Conservation (phyloP, 2,797 vertebrate species). For the Odontamblyopus lacepedii region DNA sequence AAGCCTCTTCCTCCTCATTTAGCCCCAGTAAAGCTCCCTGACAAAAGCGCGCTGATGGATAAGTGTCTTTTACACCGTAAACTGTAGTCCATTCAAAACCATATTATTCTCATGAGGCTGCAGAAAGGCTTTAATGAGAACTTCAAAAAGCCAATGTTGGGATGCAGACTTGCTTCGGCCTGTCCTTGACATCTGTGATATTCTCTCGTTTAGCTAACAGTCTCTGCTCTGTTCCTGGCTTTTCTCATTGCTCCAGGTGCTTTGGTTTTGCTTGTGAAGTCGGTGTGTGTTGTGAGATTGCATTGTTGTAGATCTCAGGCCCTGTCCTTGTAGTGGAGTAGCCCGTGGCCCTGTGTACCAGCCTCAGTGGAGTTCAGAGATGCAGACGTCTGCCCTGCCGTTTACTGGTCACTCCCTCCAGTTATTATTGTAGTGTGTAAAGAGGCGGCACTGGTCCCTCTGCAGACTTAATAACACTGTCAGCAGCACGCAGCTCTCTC, state of each 20-base stretch:
- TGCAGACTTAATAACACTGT: conserved; percentile 57
- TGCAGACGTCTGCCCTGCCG: conserved; percentile 55
- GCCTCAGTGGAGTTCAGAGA: conserved; percentile 34
- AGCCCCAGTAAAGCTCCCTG: conserved; percentile 17
- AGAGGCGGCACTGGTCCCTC: conserved; percentile 33
- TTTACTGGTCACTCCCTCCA: conserved; percentile 54
- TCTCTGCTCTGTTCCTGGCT: conserved; percentile 28
- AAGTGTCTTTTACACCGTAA: conserved; percentile 28
- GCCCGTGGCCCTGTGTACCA: conserved; percentile 30
- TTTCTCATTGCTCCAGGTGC: conserved; percentile 43
- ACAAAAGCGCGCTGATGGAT: conserved; percentile 25
- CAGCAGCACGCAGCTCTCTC: conserved; percentile 36
- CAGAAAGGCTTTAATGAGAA: conserved; percentile 30
- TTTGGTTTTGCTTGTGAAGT: conserved; percentile 31
- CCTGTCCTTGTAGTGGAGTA: conserved; percentile 49
- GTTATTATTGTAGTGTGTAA: conserved; percentile 55
- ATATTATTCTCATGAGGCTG: conserved; percentile 21
- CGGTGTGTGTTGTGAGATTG: conserved; percentile 28
- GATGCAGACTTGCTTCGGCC: conserved; percentile 16
- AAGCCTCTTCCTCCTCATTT: conserved; percentile 12
- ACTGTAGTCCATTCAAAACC: conserved; percentile 21
- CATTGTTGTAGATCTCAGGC: conserved; percentile 46
- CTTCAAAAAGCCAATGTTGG: conserved; percentile 15
- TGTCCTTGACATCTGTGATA: conserved; percentile 39
- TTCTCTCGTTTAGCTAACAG: conserved; percentile 55